Conservation (phyloP, 1,140 invertebrate species). For the Drosophila suzukii region DNA sequence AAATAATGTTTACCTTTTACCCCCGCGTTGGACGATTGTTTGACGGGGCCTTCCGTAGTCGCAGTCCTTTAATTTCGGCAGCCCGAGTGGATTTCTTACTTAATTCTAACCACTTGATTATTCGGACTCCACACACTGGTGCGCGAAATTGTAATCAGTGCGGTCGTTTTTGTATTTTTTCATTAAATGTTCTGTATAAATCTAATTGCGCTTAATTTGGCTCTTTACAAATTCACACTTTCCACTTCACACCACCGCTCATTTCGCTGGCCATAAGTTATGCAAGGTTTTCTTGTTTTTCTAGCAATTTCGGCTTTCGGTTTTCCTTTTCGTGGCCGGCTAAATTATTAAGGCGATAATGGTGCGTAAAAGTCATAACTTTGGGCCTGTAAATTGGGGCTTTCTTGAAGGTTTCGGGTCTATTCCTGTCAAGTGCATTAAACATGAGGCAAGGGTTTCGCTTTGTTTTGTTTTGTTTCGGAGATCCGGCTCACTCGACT, state of each 20-base stretch:
- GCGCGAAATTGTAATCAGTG: slow-evolving; percentile 14
- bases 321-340: slow-evolving; percentile 33
- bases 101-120: slow-evolving; percentile 31
- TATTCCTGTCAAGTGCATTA: slow-evolving; percentile 54
- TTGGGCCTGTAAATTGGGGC: slow-evolving; percentile 41
- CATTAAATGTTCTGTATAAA: slow-evolving; percentile 50
- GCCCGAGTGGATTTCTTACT: slow-evolving; percentile 25
- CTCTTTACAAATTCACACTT: slow-evolving; percentile 33
- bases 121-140: slow-evolving; percentile 33
- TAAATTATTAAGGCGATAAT: slow-evolving; percentile 79
- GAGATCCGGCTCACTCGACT: slow-evolving; percentile 16
- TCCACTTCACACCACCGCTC: slow-evolving; percentile 4
- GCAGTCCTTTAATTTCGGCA: slow-evolving; percentile 11
- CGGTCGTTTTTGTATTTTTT: slow-evolving; percentile 23
- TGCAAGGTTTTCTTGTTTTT: slow-evolving; percentile 32
- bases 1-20: slow-evolving; percentile 48
- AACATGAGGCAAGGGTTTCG: slow-evolving; percentile 43
- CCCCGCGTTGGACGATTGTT: slow-evolving; percentile 14
- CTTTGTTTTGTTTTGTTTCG: slow-evolving; percentile 3
- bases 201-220: slow-evolving; percentile 68
- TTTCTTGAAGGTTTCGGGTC: slow-evolving; percentile 38
- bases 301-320: slow-evolving; percentile 36
- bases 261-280: slow-evolving; percentile 35
- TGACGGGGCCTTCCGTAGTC: slow-evolving; percentile 7
- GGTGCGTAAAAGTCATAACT: slow-evolving; percentile 75